Evolutionary conservation across 1,140 invertebrate species (phyloP).

Genomic region (Sipha flava): DNA sequence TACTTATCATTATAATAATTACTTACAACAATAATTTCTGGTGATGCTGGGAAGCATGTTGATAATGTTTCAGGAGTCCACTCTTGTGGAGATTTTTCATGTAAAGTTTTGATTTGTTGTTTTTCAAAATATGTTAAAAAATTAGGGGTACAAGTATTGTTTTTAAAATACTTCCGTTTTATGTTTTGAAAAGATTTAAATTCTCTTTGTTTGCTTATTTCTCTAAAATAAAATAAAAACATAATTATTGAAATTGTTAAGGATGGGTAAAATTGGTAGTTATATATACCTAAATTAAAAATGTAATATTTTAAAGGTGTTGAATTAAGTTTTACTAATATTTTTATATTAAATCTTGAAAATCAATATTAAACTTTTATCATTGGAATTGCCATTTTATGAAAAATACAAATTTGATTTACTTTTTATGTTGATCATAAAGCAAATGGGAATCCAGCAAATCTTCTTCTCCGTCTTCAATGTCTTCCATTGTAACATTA

Average conservation of each 20-base stretch:
- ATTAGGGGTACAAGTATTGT: conserved; percentile 49
- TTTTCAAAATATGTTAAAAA: conserved; percentile 77
- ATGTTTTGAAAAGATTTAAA: conserved; percentile 33
- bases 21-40: conserved; percentile 46
- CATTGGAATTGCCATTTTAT: too few relatives aligned
- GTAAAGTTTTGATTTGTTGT: conserved; percentile 65
- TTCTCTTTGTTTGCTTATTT: not conserved
- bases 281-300: too few relatives aligned
- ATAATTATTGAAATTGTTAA: too few relatives aligned
- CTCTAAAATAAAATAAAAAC: conserved; percentile 5
- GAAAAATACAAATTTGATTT: too few relatives aligned
- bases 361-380: too few relatives aligned
- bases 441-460: not conserved
- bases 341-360: too few relatives aligned
- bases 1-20: not conserved
- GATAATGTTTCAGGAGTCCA: conserved; percentile 65
- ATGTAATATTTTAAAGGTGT: too few relatives aligned
- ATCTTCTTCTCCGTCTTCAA: conserved; percentile 3
- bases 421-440: conserved; percentile 7
- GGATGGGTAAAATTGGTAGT: too few relatives aligned
- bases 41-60: conserved; percentile 68
- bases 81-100: conserved; percentile 55
- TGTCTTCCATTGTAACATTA: not conserved
- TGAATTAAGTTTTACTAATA: too few relatives aligned
- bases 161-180: conserved; percentile 35